A percentile compares a stretch with the other conserved stretches of the same genome.
phyloP scores from a whole-genome alignment of 2,888 invertebrate genomes.

The Zhuqinia jingwanae region DNA sequence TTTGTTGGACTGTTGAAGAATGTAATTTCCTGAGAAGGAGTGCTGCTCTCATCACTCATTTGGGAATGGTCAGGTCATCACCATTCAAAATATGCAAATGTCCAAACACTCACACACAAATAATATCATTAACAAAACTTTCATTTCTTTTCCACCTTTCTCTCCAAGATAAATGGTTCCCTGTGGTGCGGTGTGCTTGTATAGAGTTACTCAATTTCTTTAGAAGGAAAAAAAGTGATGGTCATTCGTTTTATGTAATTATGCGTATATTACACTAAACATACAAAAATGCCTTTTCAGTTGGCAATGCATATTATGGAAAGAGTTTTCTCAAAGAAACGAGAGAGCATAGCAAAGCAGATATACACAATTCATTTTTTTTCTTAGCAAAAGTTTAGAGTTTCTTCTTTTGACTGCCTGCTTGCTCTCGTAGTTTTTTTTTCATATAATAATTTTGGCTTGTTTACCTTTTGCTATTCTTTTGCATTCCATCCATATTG shows the following conservation, averaged over 20 bases:
- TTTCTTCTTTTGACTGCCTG: too few species aligned
- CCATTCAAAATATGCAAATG: conserved; percentile 28
- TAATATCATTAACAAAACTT: not conserved
- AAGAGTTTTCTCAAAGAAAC: not conserved
- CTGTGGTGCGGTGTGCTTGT: not conserved
- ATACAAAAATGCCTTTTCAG: not conserved
- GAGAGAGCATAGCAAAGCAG: too few species aligned
- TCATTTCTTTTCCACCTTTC: not conserved
- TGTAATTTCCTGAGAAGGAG: conserved; percentile 5
- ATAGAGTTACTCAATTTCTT: not conserved
- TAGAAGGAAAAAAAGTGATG: not conserved
- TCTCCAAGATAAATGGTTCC: not conserved
- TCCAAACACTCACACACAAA: not conserved
- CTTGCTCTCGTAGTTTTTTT: too few species aligned
- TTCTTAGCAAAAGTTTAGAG: too few species aligned
- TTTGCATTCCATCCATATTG: too few species aligned
- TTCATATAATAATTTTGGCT: too few species aligned
- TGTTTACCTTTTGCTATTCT: too few species aligned
- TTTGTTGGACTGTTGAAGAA: not conserved
- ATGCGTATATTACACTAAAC: too few species aligned
- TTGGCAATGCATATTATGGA: too few species aligned
- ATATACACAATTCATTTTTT: too few species aligned
- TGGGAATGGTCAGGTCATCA: conserved; percentile 21
- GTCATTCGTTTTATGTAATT: not conserved
- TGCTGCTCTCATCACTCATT: not conserved